A percentile compares a stretch with the other conserved stretches of the same genome.
Evolutionary conservation across 1,140 invertebrate genomes (phyloP).

Genomic region (Oreohelix idahoensis): DNA sequence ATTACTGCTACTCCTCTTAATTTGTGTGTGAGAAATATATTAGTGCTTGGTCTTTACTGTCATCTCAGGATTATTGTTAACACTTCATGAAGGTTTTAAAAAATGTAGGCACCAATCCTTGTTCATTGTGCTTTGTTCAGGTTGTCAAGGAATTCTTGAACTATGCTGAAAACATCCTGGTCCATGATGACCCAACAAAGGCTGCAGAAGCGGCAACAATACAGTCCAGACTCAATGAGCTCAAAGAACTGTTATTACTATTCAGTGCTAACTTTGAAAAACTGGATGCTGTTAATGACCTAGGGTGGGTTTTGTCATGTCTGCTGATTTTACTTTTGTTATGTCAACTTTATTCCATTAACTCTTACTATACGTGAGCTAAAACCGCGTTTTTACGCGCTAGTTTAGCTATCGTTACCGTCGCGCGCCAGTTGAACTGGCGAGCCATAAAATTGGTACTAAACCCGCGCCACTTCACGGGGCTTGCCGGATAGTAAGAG

Average conservation of each 20-base stretch:
- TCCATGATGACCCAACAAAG: conserved; percentile 53
- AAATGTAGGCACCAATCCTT: background rate
- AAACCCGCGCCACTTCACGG: too few relatives aligned
- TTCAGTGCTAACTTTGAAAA: conserved; percentile 49
- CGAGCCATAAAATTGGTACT: too few relatives aligned
- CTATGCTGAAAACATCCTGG: conserved; percentile 56
- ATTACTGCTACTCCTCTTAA: too few relatives aligned
- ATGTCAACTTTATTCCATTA: background rate
- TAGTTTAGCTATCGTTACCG: too few relatives aligned
- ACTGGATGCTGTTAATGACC: conserved; percentile 42
- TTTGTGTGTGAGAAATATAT: too few relatives aligned
- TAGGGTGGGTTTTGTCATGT: conserved; percentile 25
- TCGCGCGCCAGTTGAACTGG: too few relatives aligned
- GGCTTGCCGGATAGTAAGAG: too few relatives aligned
- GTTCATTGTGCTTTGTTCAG: conserved; percentile 4
- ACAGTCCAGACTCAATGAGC: conserved; percentile 52
- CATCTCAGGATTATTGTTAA: too few relatives aligned
- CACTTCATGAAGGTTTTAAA: background rate
- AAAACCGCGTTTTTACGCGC: too few relatives aligned
- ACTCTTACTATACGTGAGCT: too few relatives aligned
- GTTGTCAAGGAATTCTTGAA: conserved; percentile 57
- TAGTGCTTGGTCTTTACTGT: too few relatives aligned
- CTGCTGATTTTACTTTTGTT: background rate
- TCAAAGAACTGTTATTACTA: conserved; percentile 58
- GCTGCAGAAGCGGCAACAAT: conserved; percentile 55